phyloP scores from a whole-genome alignment of 1,140 invertebrate genomes.

The Drosophila mauritiana region DNA sequence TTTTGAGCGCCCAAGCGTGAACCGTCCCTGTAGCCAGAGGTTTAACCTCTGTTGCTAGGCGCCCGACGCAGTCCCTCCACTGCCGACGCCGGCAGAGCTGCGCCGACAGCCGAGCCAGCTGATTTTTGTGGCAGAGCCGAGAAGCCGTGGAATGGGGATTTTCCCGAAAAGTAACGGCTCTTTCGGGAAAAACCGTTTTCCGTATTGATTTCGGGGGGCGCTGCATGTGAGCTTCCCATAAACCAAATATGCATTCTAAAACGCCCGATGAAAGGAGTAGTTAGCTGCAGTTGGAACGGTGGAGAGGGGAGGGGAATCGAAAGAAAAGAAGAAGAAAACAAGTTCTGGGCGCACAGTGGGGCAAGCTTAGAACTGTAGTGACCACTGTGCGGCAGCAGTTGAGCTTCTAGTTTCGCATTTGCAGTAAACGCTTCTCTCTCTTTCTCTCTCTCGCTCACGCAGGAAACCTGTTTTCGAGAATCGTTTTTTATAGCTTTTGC shows the following conservation, averaged over 20 bases:
- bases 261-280: constrained; percentile 13
- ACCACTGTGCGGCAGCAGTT: constrained; percentile 30
- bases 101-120: constrained; percentile 48
- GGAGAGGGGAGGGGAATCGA: background rate
- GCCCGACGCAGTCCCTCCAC: constrained; percentile 18
- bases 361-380: constrained; percentile 8
- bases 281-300: background rate
- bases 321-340: constrained; percentile 21
- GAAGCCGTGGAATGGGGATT: constrained; percentile 10
- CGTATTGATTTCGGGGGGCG: constrained; percentile 54
- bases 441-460: constrained; percentile 3
- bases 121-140: constrained; percentile 29
- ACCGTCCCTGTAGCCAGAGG: constrained; percentile 29
- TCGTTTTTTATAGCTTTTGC: constrained; percentile 45
- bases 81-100: constrained; percentile 25
- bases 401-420: constrained; percentile 44
- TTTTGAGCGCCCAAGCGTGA: background rate
- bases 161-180: constrained; percentile 54
- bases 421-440: constrained; percentile 24
- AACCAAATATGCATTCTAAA: constrained; percentile 34
- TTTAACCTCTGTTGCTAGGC: constrained; percentile 49
- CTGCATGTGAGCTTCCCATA: constrained; percentile 30
- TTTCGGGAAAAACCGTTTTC: constrained; percentile 44
- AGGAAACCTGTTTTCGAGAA: constrained; percentile 53
- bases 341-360: constrained; percentile 39